Conservation (phyloP, 64 coral and sea anemone species). For the Trachythela sp. region DNA sequence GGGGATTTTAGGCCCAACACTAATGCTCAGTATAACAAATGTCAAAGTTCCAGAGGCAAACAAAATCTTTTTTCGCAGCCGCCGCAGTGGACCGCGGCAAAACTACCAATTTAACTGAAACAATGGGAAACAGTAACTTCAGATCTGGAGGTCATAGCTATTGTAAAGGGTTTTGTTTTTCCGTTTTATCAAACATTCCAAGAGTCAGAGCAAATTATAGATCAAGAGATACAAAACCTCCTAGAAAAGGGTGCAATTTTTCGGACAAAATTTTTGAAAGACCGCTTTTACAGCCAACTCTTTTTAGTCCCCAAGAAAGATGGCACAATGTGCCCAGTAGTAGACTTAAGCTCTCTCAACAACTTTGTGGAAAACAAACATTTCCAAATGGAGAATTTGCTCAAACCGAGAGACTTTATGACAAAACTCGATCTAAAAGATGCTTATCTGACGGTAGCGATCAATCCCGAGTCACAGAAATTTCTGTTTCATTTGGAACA, state of each 20-base stretch:
- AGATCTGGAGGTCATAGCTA: slow-evolving; percentile 31
- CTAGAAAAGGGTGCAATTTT: slow-evolving; percentile 39
- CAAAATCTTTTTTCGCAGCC: not conserved
- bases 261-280: not conserved
- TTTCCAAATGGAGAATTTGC: not conserved
- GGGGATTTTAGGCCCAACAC: not conserved
- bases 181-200: slow-evolving; percentile 16
- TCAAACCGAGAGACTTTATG: no score
- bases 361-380: not conserved
- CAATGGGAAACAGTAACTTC: no score
- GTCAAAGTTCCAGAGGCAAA: not conserved
- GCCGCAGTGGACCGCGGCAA: slow-evolving; percentile 13
- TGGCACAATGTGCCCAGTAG: not conserved
- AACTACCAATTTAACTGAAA: slow-evolving; percentile 1
- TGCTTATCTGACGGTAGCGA: not conserved
- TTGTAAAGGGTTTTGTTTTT: slow-evolving; percentile 31
- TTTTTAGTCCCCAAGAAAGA: slow-evolving; percentile 25
- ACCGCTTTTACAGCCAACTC: not conserved
- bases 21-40: not conserved
- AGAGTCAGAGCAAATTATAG: not conserved
- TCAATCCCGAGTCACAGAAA: not conserved
- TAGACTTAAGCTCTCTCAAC: not conserved
- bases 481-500: not conserved
- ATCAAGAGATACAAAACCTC: slow-evolving; percentile 22
- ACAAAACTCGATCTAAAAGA: no score